Conservation (phyloP, 2,888 invertebrate genomes). For the Brachynemurus nebulosus region DNA sequence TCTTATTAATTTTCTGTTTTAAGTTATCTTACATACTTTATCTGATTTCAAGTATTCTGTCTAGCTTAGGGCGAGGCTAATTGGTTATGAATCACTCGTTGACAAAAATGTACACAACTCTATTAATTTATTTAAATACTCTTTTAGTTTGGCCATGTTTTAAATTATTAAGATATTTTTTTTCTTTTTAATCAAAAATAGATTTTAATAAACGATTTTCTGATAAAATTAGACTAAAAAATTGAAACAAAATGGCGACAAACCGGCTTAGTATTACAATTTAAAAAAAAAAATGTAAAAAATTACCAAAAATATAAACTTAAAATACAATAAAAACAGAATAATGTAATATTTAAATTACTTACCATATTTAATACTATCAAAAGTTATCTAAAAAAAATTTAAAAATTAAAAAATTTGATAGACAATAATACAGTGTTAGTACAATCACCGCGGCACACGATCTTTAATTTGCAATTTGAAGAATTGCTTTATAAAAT, state of each 20-base stretch:
- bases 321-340: too few relatives aligned
- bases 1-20: too few relatives aligned
- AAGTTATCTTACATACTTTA: too few relatives aligned
- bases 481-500: conserved; percentile 3
- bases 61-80: conserved; percentile 7
- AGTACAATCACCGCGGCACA: conserved; percentile 9
- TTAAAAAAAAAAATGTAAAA: conserved; percentile 6
- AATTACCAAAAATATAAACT: not conserved
- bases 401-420: conserved; percentile 5
- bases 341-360: too few relatives aligned
- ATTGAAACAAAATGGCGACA: conserved; percentile 8
- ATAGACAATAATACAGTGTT: not conserved
- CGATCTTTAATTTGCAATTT: conserved; percentile 7
- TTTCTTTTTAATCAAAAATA: not conserved
- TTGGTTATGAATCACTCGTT: conserved; percentile 4
- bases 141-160: too few relatives aligned
- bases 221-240: not conserved
- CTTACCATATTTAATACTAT: conserved; percentile 10
- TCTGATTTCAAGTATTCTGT: too few relatives aligned
- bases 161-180: too few relatives aligned
- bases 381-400: conserved; percentile 6
- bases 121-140: too few relatives aligned
- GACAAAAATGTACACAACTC: too few relatives aligned
- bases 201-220: not conserved
- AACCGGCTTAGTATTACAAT: conserved; percentile 7